phyloP scores from a whole-genome alignment of 1,140 invertebrate genomes.

The Ephestia elutella region DNA sequence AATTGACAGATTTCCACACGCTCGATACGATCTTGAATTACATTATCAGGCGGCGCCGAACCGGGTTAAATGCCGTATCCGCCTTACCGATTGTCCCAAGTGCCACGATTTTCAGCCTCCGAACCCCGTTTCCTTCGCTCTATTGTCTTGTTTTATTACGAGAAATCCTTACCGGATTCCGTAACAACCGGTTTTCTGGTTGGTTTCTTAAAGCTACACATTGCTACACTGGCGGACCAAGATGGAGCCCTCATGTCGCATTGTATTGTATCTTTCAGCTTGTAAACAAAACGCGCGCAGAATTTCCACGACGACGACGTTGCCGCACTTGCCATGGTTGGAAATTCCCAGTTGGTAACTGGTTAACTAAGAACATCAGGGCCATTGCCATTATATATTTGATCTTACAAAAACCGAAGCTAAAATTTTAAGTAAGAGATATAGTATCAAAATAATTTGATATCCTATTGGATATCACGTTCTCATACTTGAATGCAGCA shows the following conservation, averaged over 20 bases:
- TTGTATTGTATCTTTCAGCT: slow-evolving; percentile 6
- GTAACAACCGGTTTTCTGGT: slow-evolving; percentile 10
- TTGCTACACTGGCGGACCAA: not conserved
- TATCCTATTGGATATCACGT: too few species aligned
- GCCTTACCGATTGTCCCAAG: slow-evolving; percentile 17
- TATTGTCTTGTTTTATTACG: not conserved
- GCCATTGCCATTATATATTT: too few species aligned
- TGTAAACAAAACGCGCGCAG: slow-evolving; percentile 57
- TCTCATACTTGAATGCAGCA: too few species aligned
- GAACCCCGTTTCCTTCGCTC: slow-evolving; percentile 1
- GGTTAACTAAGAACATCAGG: too few species aligned
- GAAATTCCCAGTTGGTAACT: too few species aligned
- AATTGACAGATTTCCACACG: slow-evolving; percentile 62
- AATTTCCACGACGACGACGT: slow-evolving; percentile 30
- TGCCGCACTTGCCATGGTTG: not conserved
- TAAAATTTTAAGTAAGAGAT: too few species aligned
- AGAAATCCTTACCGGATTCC: not conserved
- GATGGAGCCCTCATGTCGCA: slow-evolving; percentile 23
- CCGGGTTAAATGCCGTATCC: slow-evolving; percentile 31
- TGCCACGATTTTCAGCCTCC: not conserved
- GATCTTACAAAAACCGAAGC: too few species aligned
- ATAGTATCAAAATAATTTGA: too few species aligned
- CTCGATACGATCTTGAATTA: slow-evolving; percentile 65
- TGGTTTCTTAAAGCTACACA: slow-evolving; percentile 1
- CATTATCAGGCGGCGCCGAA: slow-evolving; percentile 39